These are phyloP conservation scores for Leucania comma DNA, from an alignment of 2,888 invertebrate species.

Conservation along the genomic window DNA sequence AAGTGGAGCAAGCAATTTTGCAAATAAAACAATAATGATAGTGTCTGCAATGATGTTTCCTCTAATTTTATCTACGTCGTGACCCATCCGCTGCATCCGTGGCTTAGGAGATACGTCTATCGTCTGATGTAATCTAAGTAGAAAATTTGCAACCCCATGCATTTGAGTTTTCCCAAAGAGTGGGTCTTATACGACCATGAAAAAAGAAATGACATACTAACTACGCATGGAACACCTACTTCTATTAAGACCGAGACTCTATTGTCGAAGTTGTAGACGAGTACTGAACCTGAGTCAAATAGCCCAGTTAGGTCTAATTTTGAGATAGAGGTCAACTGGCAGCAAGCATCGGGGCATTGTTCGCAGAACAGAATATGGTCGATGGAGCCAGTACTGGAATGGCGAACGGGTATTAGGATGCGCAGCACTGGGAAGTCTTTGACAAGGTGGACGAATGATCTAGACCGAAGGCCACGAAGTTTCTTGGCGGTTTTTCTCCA, in stretches of 20 bases:
- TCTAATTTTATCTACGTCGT: slow-evolving; percentile 77
- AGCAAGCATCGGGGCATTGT: too few species aligned
- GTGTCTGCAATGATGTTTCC: slow-evolving; percentile 78
- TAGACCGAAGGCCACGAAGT: too few species aligned
- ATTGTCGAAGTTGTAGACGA: not conserved
- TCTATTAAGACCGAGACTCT: not conserved
- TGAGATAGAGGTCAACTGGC: not conserved
- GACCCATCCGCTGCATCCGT: slow-evolving; percentile 50
- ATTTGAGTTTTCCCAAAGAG: slow-evolving; percentile 10
- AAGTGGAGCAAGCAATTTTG: slow-evolving; percentile 81
- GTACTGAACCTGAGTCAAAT: not conserved
- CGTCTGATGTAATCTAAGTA: slow-evolving; percentile 53
- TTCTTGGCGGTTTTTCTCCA: too few species aligned
- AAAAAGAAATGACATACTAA: not conserved
- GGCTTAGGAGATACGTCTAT: slow-evolving; percentile 17
- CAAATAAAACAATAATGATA: slow-evolving; percentile 86
- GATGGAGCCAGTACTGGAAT: too few species aligned
- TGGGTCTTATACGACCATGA: not conserved
- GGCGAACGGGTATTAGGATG: too few species aligned
- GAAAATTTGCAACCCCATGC: slow-evolving; percentile 3
- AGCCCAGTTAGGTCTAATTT: not conserved
- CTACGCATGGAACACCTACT: not conserved
- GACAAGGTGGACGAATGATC: too few species aligned
- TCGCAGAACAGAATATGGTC: too few species aligned
- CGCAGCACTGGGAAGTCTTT: too few species aligned